Evolutionary conservation across 2,888 invertebrate genomes (phyloP).

Genomic region (Epiblema foenella): DNA sequence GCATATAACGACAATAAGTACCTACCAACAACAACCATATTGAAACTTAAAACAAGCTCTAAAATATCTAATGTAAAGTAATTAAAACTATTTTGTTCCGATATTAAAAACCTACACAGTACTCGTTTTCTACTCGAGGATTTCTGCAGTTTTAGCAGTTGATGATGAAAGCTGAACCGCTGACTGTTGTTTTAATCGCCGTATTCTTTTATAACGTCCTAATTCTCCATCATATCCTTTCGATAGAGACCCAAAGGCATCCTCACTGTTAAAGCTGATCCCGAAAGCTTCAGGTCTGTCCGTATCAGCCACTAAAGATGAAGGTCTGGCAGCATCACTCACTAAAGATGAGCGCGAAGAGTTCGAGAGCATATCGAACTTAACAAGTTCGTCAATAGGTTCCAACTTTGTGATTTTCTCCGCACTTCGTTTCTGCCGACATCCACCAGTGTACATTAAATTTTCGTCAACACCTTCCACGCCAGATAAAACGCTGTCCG

Average conservation of each 20-base stretch:
- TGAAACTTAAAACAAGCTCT: slow-evolving; percentile 63
- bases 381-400: slow-evolving; percentile 32
- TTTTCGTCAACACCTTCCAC: slow-evolving; percentile 74
- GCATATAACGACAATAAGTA: slow-evolving; percentile 17
- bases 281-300: slow-evolving; percentile 41
- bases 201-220: slow-evolving; percentile 73
- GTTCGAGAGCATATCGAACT: slow-evolving; percentile 25
- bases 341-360: slow-evolving; percentile 47
- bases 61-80: slow-evolving; percentile 53
- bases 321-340: slow-evolving; percentile 37
- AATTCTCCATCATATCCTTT: slow-evolving; percentile 66
- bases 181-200: slow-evolving; percentile 65
- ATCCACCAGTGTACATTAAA: slow-evolving; percentile 68
- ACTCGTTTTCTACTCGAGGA: slow-evolving; percentile 20
- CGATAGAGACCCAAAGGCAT: slow-evolving; percentile 68
- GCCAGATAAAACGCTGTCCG: slow-evolving; percentile 71
- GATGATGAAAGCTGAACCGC: slow-evolving; percentile 45
- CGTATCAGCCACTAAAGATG: slow-evolving; percentile 37
- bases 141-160: not conserved
- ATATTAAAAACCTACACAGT: slow-evolving; percentile 50
- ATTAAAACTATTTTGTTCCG: slow-evolving; percentile 48
- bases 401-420: slow-evolving; percentile 48
- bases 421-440: slow-evolving; percentile 61
- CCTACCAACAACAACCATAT: slow-evolving; percentile 50
- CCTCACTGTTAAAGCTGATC: slow-evolving; percentile 66